Evolutionary conservation across 2,797 vertebrate genomes (phyloP).

Genomic region (Limnodromus scolopaceus): DNA sequence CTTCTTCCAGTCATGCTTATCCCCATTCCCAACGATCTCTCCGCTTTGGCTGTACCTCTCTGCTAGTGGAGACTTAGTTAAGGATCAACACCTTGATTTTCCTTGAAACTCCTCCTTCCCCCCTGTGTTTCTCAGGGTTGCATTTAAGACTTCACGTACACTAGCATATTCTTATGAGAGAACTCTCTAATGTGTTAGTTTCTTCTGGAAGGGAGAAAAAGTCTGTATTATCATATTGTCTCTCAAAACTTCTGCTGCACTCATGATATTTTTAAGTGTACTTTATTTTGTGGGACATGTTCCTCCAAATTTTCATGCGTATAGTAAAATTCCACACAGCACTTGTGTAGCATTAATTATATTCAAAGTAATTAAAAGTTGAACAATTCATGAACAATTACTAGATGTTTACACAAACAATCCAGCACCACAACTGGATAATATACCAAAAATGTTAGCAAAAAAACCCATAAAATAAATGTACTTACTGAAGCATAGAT

Average conservation of each 20-base stretch:
- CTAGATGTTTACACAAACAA: not conserved
- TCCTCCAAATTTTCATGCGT: not conserved
- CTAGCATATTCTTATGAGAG: not conserved
- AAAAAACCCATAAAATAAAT: not conserved
- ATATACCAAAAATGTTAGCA: not conserved
- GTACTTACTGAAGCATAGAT: not conserved
- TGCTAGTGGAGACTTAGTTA: not conserved
- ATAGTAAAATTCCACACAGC: not conserved
- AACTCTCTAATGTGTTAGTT: not conserved
- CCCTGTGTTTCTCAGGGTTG: not conserved
- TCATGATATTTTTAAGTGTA: not conserved
- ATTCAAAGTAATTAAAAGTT: not conserved
- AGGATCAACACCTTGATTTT: not conserved
- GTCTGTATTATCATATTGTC: not conserved
- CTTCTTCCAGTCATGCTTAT: not conserved
- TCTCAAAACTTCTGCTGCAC: not conserved
- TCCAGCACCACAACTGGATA: not conserved
- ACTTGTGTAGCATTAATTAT: not conserved
- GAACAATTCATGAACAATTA: not conserved
- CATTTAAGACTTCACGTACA: not conserved
- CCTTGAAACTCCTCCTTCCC: not conserved
- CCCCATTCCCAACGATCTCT: not conserved
- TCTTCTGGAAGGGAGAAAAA: not conserved
- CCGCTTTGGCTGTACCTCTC: not conserved
- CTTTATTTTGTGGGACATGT: not conserved